Evolutionary conservation across 2,797 vertebrate species (phyloP).

Genomic region (Petrocephalus sullivani): DNA sequence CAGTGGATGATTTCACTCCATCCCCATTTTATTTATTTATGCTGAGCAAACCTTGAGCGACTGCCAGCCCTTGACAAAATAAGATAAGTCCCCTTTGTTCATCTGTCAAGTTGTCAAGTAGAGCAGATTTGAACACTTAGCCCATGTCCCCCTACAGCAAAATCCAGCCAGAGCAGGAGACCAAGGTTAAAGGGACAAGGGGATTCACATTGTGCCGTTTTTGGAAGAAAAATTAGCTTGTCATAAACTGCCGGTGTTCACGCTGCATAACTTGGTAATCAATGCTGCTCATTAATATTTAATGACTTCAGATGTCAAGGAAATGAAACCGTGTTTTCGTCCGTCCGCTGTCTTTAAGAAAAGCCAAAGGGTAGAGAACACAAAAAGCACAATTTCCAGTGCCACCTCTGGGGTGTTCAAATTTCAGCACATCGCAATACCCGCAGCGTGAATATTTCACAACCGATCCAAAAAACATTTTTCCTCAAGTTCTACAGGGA

Average conservation of each 20-base stretch:
- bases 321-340: conserved; percentile 17
- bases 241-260: conserved; percentile 49
- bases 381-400: conserved; percentile 46
- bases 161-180: conserved; percentile 34
- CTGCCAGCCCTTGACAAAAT: conserved; percentile 71
- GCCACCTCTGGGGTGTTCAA: conserved; percentile 45
- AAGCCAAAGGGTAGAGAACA: conserved; percentile 12
- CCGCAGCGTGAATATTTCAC: conserved; percentile 57
- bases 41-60: conserved; percentile 63
- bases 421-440: conserved; percentile 1
- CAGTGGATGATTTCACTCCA: conserved; percentile 48
- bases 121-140: conserved; percentile 36
- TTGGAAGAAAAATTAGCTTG: conserved; percentile 59
- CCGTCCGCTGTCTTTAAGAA: conserved; percentile 14
- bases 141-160: conserved; percentile 19
- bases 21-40: conserved; percentile 65
- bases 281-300: conserved; percentile 63
- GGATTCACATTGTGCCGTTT: conserved; percentile 55
- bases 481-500: conserved; percentile 19
- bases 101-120: conserved; percentile 63
- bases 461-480: conserved; percentile 40
- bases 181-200: conserved; percentile 62
- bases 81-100: conserved; percentile 66
- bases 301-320: conserved; percentile 46
- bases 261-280: conserved; percentile 52